These are phyloP conservation scores for Griposia aprilina DNA, from an alignment of 2,888 invertebrate genomes.

Conservation along the genomic window DNA sequence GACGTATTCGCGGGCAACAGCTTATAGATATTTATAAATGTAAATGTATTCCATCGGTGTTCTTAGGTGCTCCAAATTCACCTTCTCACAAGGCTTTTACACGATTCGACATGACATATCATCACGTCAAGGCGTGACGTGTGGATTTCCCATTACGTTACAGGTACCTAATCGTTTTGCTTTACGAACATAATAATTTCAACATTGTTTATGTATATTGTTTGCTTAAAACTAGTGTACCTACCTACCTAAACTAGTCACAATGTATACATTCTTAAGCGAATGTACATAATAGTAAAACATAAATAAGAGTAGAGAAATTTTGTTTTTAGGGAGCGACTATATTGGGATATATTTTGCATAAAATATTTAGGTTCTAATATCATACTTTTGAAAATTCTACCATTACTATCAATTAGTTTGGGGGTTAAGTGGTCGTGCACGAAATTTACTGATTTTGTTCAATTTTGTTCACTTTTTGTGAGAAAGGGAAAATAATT, in stretches of 20 bases:
- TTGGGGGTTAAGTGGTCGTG: not conserved
- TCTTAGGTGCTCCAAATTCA: conserved; percentile 11
- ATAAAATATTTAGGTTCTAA: not conserved
- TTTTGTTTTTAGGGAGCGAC: too few species aligned
- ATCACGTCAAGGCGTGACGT: conserved; percentile 30
- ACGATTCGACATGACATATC: conserved; percentile 27
- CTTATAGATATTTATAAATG: not conserved
- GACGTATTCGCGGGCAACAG: not conserved
- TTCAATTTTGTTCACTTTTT: too few species aligned
- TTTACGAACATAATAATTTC: conserved; percentile 9
- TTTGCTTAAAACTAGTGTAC: not conserved
- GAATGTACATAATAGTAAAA: not conserved
- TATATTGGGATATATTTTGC: not conserved
- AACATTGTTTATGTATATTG: conserved; percentile 5
- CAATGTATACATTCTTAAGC: not conserved
- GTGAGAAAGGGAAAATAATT: too few species aligned
- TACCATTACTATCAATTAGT: not conserved
- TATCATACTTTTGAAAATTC: not conserved
- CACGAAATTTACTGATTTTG: too few species aligned
- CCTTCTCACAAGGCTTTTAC: conserved; percentile 24
- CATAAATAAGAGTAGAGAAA: not conserved
- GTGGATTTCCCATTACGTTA: conserved; percentile 19
- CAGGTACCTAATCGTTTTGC: conserved; percentile 6
- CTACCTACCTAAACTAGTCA: rapidly evolving
- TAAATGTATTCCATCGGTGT: not conserved